A percentile compares a stretch with the other conserved stretches of the same genome.
Conservation (phyloP, 2,888 invertebrate species). For the Aleiodes leptofemur region DNA sequence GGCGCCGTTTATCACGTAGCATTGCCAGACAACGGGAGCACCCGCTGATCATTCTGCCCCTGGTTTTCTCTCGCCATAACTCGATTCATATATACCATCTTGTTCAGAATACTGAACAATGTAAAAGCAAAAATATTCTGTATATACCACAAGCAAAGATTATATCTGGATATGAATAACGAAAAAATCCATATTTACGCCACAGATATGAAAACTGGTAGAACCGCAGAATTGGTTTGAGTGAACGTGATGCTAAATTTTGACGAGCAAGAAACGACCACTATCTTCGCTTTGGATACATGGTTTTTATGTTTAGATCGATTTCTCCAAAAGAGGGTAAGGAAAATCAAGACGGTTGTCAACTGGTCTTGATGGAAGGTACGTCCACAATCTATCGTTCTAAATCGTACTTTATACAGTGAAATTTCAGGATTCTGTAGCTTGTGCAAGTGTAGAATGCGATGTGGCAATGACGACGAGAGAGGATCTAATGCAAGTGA, state of each 20-base stretch:
- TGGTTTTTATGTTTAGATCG: too few relatives aligned
- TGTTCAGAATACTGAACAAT: constrained; percentile 3
- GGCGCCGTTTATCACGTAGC: constrained; percentile 68
- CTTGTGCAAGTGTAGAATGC: neutral
- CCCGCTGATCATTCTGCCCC: constrained; percentile 3
- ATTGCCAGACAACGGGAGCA: constrained; percentile 63
- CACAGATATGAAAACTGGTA: too few relatives aligned
- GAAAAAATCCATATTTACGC: too few relatives aligned
- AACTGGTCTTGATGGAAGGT: neutral
- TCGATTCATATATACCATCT: neutral
- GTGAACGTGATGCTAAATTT: too few relatives aligned
- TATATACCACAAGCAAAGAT: neutral
- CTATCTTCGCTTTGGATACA: too few relatives aligned
- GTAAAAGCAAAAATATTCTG: neutral
- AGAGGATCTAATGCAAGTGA: constrained; percentile 7
- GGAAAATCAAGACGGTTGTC: neutral
- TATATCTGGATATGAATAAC: too few relatives aligned
- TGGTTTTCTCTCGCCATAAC: constrained; percentile 16
- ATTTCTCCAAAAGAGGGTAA: too few relatives aligned
- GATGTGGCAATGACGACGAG: neutral
- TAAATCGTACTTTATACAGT: neutral
- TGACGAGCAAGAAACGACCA: too few relatives aligned
- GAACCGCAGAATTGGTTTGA: too few relatives aligned
- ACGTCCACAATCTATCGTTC: neutral
- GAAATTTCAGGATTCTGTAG: neutral